Percentiles rank a stretch among this genome's conserved stretches.
phyloP scores from a whole-genome alignment of 2,113 vertebrate genomes.

The Actenoides lindsayi region DNA sequence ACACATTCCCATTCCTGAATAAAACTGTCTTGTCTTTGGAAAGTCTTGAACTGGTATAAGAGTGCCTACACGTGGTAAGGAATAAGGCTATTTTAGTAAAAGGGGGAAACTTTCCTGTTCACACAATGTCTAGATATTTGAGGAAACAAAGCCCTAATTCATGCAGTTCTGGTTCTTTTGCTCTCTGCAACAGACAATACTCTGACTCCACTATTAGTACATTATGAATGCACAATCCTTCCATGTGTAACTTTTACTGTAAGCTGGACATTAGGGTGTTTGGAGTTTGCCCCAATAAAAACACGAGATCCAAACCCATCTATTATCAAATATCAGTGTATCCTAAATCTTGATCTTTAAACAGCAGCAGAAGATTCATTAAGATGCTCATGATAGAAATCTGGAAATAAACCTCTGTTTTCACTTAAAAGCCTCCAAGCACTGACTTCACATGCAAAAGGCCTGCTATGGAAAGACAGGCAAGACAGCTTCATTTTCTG shows the following conservation, averaged over 20 bases:
- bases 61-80: background rate
- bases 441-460: background rate
- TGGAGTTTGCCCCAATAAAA: background rate
- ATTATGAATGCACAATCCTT: background rate
- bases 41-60: background rate
- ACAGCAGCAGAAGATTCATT: background rate
- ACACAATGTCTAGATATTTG: slow-evolving; percentile 22
- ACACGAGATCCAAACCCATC: background rate
- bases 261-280: background rate
- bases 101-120: background rate
- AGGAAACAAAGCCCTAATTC: slow-evolving; percentile 50
- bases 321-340: background rate
- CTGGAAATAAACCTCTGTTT: background rate
- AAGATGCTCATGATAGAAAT: background rate
- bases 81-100: background rate
- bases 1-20: background rate
- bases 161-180: background rate
- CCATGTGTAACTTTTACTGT: background rate
- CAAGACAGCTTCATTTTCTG: background rate
- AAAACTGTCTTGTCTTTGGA: background rate
- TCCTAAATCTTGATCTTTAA: background rate
- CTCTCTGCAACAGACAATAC: slow-evolving; percentile 17
- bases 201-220: background rate
- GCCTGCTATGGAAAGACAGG: background rate
- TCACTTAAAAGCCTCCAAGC: background rate